phyloP scores from a whole-genome alignment of 2,797 vertebrate species.

The Lithobates pipiens region DNA sequence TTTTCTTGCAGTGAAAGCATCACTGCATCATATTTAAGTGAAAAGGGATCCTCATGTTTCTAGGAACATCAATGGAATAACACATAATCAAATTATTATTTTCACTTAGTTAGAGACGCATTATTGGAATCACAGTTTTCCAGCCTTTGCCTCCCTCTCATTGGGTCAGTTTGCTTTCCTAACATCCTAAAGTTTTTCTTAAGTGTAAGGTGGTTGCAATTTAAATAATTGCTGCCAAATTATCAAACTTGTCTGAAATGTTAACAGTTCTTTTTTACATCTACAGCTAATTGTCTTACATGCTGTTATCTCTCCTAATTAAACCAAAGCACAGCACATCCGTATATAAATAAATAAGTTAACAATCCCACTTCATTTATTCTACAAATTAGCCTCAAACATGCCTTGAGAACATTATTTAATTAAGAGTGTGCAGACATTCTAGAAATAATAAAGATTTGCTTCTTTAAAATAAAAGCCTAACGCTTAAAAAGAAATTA shows the following conservation, averaged over 20 bases:
- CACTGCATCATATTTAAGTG: too few species aligned
- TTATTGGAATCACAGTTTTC: background rate
- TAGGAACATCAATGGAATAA: too few species aligned
- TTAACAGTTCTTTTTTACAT: conserved; percentile 36
- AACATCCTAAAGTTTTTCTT: background rate
- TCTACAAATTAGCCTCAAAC: conserved; percentile 55
- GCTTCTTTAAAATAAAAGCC: conserved; percentile 21
- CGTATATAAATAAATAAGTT: conserved; percentile 52
- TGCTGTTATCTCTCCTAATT: conserved; percentile 58
- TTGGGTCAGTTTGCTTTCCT: conserved; percentile 19
- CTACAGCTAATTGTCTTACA: conserved; percentile 48
- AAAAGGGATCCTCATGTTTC: too few species aligned
- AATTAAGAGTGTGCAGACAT: conserved; percentile 44
- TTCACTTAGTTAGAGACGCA: background rate
- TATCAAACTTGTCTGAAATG: conserved; percentile 22
- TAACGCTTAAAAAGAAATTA: conserved; percentile 21
- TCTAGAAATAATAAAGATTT: conserved; percentile 44
- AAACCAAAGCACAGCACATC: conserved; percentile 24
- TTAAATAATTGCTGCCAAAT: conserved; percentile 55
- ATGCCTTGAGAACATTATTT: conserved; percentile 43
- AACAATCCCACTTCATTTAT: conserved; percentile 35
- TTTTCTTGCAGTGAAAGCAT: too few species aligned
- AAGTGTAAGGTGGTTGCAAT: conserved; percentile 36
- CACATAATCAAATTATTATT: background rate
- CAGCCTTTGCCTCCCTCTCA: background rate